phyloP scores from a whole-genome alignment of 2,113 vertebrate genomes.

The Pelodiscus sinensis region DNA sequence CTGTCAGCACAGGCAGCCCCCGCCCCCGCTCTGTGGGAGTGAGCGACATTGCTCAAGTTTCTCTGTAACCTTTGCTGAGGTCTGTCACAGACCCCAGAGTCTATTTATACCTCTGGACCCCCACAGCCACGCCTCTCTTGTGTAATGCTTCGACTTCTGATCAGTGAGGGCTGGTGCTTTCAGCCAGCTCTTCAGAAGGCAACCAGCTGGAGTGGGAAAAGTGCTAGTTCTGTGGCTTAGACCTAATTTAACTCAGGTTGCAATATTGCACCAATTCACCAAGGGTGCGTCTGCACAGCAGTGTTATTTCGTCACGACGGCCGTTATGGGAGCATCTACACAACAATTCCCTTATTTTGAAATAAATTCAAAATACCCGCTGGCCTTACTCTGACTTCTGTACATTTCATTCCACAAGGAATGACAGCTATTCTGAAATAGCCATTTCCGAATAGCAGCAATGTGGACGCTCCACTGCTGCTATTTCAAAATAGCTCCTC shows the following conservation, averaged over 20 bases:
- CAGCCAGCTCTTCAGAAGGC: background rate
- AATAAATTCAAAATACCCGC: too few species aligned
- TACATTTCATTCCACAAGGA: too few species aligned
- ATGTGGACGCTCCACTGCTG: too few species aligned
- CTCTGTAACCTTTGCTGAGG: slow-evolving; percentile 71
- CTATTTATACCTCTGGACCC: slow-evolving; percentile 40
- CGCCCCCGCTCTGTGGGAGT: background rate
- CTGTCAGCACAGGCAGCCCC: background rate
- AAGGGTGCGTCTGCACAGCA: too few species aligned
- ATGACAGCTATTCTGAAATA: too few species aligned
- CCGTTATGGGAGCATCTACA: too few species aligned
- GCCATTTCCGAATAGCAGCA: too few species aligned
- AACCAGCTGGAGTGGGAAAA: background rate
- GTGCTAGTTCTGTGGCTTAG: background rate
- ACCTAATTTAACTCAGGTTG: background rate
- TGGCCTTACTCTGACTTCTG: too few species aligned
- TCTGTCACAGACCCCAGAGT: background rate
- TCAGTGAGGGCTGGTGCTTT: background rate
- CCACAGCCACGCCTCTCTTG: background rate
- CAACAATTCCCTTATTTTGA: too few species aligned
- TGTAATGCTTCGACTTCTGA: background rate
- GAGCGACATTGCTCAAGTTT: slow-evolving; percentile 63
- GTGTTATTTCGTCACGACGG: too few species aligned
- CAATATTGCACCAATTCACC: background rate
- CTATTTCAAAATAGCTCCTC: too few species aligned